Base-by-base conservation (phyloP, 2,113 vertebrate genomes). In the Neotragus pygmaeus region DNA sequence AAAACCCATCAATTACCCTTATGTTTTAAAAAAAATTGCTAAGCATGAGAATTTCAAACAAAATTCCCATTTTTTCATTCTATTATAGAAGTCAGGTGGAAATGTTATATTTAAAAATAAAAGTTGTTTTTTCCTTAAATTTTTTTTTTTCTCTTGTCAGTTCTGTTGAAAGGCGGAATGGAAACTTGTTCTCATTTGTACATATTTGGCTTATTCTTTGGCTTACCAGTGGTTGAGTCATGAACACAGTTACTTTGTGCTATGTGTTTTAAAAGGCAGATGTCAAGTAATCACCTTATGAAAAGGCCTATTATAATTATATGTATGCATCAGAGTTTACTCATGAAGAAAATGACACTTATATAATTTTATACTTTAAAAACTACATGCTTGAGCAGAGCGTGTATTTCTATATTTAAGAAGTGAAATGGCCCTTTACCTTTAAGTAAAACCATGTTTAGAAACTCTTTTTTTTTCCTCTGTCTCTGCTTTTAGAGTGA, bases 181-280 rank as follows among this genome's bases (percentile, higher is more conserved):
- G 92, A 94, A 95, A 91, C 39, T 92, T 95, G 53, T 80, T 94
- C 62, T 94, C 36, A 49, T 97, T 93, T 95, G 84, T 60, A 64
- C 81, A 23, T 81, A 80, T 75, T 88, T 95, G 66, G 55, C 75
- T 55, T 91, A 7, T 6, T 25, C 25, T 81, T 43, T 92, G 96
- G 78, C 92, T 96, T 62, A 66, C 64, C 39, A 39, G 25, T 81
- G 88, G 90, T 70, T 97, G 96, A 97, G 85, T 97, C 96, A 91
- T 94, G 92, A 96, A 45, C 83, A 94, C 73, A 94, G 64, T 97
- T 49, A 93, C 51, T 97, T 75, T 92, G 70, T 92, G 36, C 33
- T 88, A n/a, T 92, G 17, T 90, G 47, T 91, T 97, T 97, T 86
- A 92, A 94, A 97, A 96, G 77, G 82, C 81, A 93, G 66, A 97